Base-by-base conservation (phyloP, 2,113 vertebrate genomes). In the Nannospalax galili region DNA sequence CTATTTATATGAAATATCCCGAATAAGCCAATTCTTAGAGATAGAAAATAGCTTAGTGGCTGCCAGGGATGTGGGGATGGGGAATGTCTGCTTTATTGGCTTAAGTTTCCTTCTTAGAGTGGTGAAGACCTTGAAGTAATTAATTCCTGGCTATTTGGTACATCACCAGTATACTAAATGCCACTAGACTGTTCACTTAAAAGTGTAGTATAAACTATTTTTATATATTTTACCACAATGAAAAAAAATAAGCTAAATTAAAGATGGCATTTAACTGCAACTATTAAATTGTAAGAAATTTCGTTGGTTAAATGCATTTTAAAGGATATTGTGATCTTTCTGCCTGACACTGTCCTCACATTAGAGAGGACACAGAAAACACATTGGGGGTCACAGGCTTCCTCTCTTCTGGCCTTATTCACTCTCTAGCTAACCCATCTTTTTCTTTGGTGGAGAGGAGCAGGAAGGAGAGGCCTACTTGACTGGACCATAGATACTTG, bases 231-330 rank as follows among this genome's bases (percentile, higher is more conserved):
- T 88, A 67, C 22, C 42, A 65, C 9, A 90, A 45, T 75, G 1
- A 32, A 88, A 90, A 88, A 90, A 19, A 58, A 26, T 30, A 62
- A 67, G n/a, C 60, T 32, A 93, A 22, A 85, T 93, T 62, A 81
- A 89, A 93, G 73, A 85, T 3, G 37, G 22, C 85, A 52, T 90
- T 93, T 84, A 91, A 84, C 80, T 72, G 10, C 32, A 96, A 86
- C 84, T 92, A 78, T 72, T 82, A 78, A 94, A 64, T 90, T 65
- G 56, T 8, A 11, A 60, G 19, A 82, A 81, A 82, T 80, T 45
- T 89, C 67, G 81, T 40, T 37, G 45, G 12, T 45, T 15, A 65
- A 79, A 56, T 48, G 67, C 64, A 95, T 72, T 81, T 87, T n/a
- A 74, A 77, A 65, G 65, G 80, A 77, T 92, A 48, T 40, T 81